Evolutionary conservation across 2,797 vertebrate species (phyloP).

Genomic region (Dryobates pubescens): DNA sequence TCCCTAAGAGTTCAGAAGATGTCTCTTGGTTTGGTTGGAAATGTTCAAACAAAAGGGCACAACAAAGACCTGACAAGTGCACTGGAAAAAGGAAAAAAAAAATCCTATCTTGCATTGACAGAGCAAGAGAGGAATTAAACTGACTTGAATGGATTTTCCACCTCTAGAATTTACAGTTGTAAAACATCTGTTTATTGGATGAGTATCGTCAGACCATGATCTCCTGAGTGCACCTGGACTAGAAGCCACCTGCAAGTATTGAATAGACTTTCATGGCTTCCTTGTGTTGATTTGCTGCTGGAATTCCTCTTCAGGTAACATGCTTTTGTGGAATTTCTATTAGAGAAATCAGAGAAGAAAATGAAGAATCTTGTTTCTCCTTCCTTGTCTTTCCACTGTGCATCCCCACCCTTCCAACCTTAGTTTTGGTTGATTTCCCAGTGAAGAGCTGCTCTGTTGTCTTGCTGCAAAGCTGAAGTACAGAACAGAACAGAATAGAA

Average conservation of each 20-base stretch:
- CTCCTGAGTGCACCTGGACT: neutral
- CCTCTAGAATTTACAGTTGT: neutral
- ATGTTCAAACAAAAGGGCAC: neutral
- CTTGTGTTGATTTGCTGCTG: constrained; percentile 22
- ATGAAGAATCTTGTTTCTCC: neutral
- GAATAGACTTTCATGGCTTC: neutral
- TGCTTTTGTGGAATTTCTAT: neutral
- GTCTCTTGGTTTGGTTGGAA: neutral
- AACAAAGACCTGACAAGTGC: neutral
- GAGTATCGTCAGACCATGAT: neutral
- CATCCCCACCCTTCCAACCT: neutral
- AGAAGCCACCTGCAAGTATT: neutral
- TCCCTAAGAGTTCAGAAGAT: neutral
- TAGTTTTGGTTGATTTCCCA: neutral
- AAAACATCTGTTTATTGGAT: neutral
- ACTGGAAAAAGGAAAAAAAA: neutral
- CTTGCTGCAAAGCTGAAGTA: neutral
- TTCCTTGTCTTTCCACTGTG: neutral
- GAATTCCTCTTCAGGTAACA: constrained; percentile 12
- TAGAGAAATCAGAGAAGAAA: neutral
- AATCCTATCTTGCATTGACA: neutral
- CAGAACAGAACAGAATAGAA: too few species aligned
- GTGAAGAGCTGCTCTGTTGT: neutral
- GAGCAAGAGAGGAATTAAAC: neutral
- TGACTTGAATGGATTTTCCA: neutral